Base-by-base conservation (phyloP, 2,888 invertebrate genomes). In the Prosopocoilus inquinatus region DNA sequence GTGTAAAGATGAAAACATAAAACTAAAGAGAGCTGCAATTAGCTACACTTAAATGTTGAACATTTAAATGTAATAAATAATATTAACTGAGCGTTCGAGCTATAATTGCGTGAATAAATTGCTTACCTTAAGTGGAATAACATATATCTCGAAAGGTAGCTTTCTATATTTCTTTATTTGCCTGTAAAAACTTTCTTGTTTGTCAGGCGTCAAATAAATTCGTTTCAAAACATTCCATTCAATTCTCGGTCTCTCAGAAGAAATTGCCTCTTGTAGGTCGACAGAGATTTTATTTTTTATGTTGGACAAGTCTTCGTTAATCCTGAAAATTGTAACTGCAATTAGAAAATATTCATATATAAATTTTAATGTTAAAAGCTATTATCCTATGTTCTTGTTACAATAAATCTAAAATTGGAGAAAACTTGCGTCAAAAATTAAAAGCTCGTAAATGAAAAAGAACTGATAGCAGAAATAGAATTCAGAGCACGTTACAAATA, bases 171-270 rank as follows among this genome's bases (percentile, higher is more conserved):
- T 65, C 44, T 61, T 61, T 3, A 77, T 54, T 28, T 70, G 68
- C 41, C 65, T 61, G 16, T 57, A 48, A 33, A 76, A 62, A 3
- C 60, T 56, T 2, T 62, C 59, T 13, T 62, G 55, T 11, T 65
- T 67, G 9, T 67, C 61, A 28, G 58, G 59, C 1, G 62, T 60
- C 15, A 73, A 50, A 46, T 70, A 67, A 58, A 65, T 67, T 50
- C 74, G 63, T 61, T 70, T 71, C 32, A 77, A 53, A 43, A 62
- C 65, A 55, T 75, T 75, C 62, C 70, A 77, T 58, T 73, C 70
- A 15, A 76, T 57, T 55, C 71, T 61, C 1, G 70, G 65, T 4
- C 53, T 58, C n/a, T 59, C 59, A 47, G 50, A 58, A 49, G 61
- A 59, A 34, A 71, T 54, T 12, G 60, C 62, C 9, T 62, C 47